Evolutionary conservation across 2,113 vertebrate genomes (phyloP).

Genomic region (Pomatorhinus ruficollis): DNA sequence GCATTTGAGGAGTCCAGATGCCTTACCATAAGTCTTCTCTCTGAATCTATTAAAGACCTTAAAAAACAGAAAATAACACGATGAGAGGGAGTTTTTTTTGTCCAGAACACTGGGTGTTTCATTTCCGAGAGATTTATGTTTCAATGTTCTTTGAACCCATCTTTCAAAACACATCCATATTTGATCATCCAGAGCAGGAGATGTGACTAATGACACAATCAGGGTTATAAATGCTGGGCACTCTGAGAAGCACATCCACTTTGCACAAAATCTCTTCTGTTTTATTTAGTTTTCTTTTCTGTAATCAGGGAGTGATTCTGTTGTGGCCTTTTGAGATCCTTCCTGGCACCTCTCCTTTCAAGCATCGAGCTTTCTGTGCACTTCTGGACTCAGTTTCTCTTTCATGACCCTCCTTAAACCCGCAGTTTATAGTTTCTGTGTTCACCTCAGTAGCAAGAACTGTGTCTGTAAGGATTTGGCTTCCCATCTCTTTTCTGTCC

Average conservation of each 20-base stretch:
- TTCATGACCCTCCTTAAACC: background rate
- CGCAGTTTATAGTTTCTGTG: background rate
- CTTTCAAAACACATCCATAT: conserved; percentile 65
- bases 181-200: conserved; percentile 34
- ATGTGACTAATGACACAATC: conserved; percentile 70
- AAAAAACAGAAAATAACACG: background rate
- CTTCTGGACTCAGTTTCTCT: background rate
- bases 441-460: background rate
- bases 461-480: background rate
- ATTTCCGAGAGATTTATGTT: conserved; percentile 34
- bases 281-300: conserved; percentile 18
- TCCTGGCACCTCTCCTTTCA: background rate
- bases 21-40: conserved; percentile 10
- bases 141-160: conserved; percentile 46
- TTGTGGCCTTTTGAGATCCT: background rate
- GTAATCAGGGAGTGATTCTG: background rate
- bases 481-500: background rate
- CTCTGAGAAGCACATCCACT: conserved; percentile 20
- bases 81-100: conserved; percentile 3
- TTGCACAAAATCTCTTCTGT: background rate
- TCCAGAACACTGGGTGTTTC: conserved; percentile 2
- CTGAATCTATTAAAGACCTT: background rate
- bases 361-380: background rate
- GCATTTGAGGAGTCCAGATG: conserved; percentile 30
- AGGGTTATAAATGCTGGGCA: conserved; percentile 53